A percentile compares a stretch with the other conserved stretches of the same genome.
These are phyloP conservation scores for Rhagologus leucostigma DNA, from an alignment of 2,113 vertebrate species.

Conservation along the genomic window DNA sequence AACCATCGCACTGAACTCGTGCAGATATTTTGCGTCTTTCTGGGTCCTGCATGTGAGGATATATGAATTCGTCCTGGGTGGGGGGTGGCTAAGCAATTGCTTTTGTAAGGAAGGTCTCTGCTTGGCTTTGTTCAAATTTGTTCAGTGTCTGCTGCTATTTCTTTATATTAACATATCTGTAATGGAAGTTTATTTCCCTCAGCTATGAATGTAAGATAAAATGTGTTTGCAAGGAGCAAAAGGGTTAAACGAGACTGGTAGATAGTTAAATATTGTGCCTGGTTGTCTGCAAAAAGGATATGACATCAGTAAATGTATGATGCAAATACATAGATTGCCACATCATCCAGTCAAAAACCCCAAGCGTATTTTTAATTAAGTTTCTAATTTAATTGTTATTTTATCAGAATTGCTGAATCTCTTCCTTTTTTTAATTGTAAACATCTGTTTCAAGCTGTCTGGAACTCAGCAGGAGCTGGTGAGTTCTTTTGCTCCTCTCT, in stretches of 20 bases:
- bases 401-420: background rate
- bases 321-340: background rate
- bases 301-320: background rate
- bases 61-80: no score
- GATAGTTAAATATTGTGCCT: background rate
- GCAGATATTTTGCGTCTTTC: background rate
- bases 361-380: background rate
- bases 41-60: background rate
- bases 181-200: background rate
- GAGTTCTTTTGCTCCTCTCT: background rate
- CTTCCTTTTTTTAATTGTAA: background rate
- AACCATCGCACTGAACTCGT: no score
- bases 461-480: background rate
- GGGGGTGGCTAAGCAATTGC: background rate
- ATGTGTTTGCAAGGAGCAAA: background rate
- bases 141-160: background rate
- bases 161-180: background rate
- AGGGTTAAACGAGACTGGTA: background rate
- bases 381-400: background rate
- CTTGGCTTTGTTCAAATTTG: background rate
- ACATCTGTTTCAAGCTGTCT: background rate
- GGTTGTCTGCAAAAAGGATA: background rate
- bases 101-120: background rate
- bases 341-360: background rate
- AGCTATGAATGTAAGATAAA: background rate